phyloP scores from a whole-genome alignment of 2,888 invertebrate species.

The Cryptosula pallasiana region DNA sequence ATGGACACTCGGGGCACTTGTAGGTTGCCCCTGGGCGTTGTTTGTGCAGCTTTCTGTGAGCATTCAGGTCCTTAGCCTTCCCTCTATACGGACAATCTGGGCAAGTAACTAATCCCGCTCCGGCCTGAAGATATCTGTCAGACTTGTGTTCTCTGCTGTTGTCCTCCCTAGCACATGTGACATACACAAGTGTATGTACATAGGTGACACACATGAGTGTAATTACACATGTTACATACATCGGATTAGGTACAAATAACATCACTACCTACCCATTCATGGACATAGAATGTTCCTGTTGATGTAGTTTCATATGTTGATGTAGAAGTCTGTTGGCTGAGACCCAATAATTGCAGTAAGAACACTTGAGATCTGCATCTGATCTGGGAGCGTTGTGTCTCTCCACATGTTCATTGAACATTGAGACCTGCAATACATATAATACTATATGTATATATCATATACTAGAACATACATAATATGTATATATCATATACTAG shows the following conservation, averaged over 20 bases:
- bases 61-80: constrained; percentile 13
- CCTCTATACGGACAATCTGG: constrained; percentile 13
- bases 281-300: constrained; percentile 25
- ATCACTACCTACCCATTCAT: neutral
- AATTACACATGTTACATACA: no score
- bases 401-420: constrained; percentile 58
- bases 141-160: neutral
- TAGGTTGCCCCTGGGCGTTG: constrained; percentile 66
- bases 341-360: constrained; percentile 74
- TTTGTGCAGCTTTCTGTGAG: constrained; percentile 76
- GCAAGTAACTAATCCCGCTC: neutral
- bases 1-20: constrained; percentile 75
- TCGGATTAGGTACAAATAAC: no score
- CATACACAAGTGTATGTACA: no score
- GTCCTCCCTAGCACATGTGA: neutral
- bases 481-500: no score
- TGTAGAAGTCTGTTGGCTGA: constrained; percentile 56
- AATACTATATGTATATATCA: no score
- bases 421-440: neutral
- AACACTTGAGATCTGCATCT: constrained; percentile 71
- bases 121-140: neutral
- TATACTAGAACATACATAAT: no score
- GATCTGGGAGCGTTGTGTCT: constrained; percentile 64
- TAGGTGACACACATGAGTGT: no score
- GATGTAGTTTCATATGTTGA: constrained; percentile 65